Evolutionary conservation across 1,140 invertebrate genomes (phyloP).

Genomic region (Tenebrio molitor): DNA sequence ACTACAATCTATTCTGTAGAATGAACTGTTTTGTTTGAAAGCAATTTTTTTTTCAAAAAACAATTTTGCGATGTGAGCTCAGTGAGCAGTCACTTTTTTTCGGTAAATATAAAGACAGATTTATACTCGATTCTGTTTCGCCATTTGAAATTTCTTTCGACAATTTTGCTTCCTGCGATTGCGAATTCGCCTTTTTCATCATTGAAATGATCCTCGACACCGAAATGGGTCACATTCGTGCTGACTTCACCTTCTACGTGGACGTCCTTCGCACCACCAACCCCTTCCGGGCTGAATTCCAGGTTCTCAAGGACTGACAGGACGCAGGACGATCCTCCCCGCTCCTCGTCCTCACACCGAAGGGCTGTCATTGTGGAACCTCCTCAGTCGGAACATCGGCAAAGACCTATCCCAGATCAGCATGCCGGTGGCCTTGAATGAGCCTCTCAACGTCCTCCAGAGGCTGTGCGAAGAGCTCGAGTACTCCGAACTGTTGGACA

Average conservation of each 20-base stretch:
- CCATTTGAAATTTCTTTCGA: too few species aligned
- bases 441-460: constrained; percentile 88
- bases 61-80: too few species aligned
- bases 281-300: constrained; percentile 28
- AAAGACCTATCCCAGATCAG: constrained; percentile 88
- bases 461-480: constrained; percentile 88
- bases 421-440: constrained; percentile 89
- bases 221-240: constrained; percentile 5
- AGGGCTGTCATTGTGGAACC: constrained; percentile 84
- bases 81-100: too few species aligned
- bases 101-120: too few species aligned
- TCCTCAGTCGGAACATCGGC: constrained; percentile 88
- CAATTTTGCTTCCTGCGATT: too few species aligned
- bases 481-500: constrained; percentile 84
- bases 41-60: too few species aligned
- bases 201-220: too few species aligned
- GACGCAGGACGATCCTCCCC: constrained; percentile 80
- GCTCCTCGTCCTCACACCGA: constrained; percentile 79
- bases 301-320: constrained; percentile 69
- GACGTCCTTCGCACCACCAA: background rate
- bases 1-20: too few species aligned
- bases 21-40: too few species aligned
- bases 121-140: too few species aligned
- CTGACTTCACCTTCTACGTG: constrained; percentile 4
- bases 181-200: too few species aligned